Base-by-base conservation (phyloP, 35 echinoderm and acorn worm genomes). In the Holothuria glaberrima region DNA sequence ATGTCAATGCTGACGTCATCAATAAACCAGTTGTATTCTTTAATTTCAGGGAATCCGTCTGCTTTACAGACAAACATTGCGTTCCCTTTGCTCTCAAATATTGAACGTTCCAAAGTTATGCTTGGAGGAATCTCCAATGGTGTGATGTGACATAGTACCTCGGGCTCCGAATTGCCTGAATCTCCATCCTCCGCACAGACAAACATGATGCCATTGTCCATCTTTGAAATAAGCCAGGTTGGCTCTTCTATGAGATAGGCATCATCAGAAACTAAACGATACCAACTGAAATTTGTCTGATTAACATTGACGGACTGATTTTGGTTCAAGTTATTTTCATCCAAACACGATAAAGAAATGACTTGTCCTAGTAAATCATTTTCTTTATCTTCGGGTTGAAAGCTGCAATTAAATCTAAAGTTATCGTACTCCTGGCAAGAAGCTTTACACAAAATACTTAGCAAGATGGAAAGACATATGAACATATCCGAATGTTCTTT, bases 11-110 rank as follows among this genome's bases (percentile, higher is more conserved):
- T 16, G 1, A 58, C 24, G 56, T 36, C 80, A 24, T 84, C 57
- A 26, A 84, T 63, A 29, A 34, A 84, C 80, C 80, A 84, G 52
- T 33, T 84, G 59, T 84, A 84, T 33, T 84, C 46, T 31, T 6
- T 26, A 5, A 84, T 63, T 6, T 21, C 25, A n/a, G 80, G 80
- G 28, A 62, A 30, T 27, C 80, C 80, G 2, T 84, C 80, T 31
- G 26, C 80, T 20, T 58, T 34, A 63, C 80, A 84, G 12, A 84
- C 26, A 63, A 61, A 84, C 27, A 84, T 31, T 5, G 80, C 80
- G 10, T 20, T 84, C 10, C 25, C 57, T 6, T 84, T 56, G 46
- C 54, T 63, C 22, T 20, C 4, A 24, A 84, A 22, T 25, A 50
- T 48, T 10, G 80, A 59, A 24, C 29, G 80, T 84, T 84, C 20